A percentile compares a stretch with the other conserved stretches of the same genome.
Conservation (phyloP, 2,797 vertebrate species). For the Acomys russatus region DNA sequence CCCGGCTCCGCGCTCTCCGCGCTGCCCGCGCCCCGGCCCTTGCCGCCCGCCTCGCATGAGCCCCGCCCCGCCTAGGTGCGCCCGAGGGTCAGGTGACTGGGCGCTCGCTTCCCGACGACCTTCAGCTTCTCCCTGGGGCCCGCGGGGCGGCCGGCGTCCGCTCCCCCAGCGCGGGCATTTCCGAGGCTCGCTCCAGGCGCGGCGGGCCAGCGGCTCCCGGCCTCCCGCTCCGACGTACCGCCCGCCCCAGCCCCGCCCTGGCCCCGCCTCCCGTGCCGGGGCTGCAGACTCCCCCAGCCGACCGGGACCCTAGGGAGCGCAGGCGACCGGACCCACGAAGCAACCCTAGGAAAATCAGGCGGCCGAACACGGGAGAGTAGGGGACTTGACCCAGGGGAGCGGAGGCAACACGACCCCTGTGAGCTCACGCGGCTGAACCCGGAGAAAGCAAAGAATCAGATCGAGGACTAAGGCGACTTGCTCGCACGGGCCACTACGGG, state of each 20-base stretch:
- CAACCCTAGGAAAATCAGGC: neutral
- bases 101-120: conserved; percentile 84
- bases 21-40: conserved; percentile 42
- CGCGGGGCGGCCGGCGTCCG: conserved; percentile 13
- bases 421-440: no score
- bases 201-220: conserved; percentile 61
- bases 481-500: neutral
- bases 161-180: conserved; percentile 65
- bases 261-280: conserved; percentile 60
- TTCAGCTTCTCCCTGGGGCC: conserved; percentile 82
- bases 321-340: neutral
- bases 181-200: conserved; percentile 63
- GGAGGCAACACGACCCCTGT: neutral
- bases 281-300: neutral
- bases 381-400: neutral
- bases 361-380: no score
- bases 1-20: conserved; percentile 76
- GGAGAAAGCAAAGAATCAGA: neutral
- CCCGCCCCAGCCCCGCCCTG: conserved; percentile 71
- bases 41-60: conserved; percentile 60
- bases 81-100: conserved; percentile 84
- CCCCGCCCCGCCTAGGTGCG: conserved; percentile 81
- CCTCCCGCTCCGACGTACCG: conserved; percentile 60
- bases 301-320: neutral
- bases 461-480: neutral